Evolutionary conservation across 1,140 invertebrate genomes (phyloP).

Genomic region (Scaptomyza graminum): DNA sequence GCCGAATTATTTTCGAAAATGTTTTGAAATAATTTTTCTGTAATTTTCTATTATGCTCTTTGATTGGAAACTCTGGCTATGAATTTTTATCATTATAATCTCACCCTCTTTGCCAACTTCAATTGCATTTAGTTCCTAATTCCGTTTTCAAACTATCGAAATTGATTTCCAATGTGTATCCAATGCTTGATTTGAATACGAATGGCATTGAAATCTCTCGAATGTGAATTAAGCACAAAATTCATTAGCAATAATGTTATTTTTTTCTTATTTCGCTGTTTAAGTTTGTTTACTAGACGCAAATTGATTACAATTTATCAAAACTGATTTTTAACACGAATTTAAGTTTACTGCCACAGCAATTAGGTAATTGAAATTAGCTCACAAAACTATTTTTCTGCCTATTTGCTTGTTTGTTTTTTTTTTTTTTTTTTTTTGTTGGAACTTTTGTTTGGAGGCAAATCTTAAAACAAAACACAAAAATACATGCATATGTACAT

Average conservation of each 20-base stretch:
- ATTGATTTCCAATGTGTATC: background rate
- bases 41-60: no score
- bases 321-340: conserved; percentile 23
- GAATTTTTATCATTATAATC: no score
- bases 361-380: conserved; percentile 37
- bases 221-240: background rate
- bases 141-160: no score
- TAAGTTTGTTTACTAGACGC: conserved; percentile 20
- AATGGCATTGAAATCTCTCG: background rate
- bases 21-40: no score
- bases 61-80: no score
- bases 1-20: no score
- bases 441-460: background rate
- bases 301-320: conserved; percentile 41
- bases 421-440: background rate
- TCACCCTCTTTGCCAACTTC: no score
- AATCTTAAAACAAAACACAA: background rate
- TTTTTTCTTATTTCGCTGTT: conserved; percentile 5
- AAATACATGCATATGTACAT: background rate
- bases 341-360: conserved; percentile 9
- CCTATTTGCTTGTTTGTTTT: conserved; percentile 12
- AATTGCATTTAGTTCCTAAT: no score
- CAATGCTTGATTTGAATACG: background rate
- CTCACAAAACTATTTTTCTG: conserved; percentile 3
- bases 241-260: background rate